A percentile compares a stretch with the other conserved stretches of the same genome.
Conservation (phyloP, 2,888 invertebrate species). For the Scaptomyza cyrtandrae region DNA sequence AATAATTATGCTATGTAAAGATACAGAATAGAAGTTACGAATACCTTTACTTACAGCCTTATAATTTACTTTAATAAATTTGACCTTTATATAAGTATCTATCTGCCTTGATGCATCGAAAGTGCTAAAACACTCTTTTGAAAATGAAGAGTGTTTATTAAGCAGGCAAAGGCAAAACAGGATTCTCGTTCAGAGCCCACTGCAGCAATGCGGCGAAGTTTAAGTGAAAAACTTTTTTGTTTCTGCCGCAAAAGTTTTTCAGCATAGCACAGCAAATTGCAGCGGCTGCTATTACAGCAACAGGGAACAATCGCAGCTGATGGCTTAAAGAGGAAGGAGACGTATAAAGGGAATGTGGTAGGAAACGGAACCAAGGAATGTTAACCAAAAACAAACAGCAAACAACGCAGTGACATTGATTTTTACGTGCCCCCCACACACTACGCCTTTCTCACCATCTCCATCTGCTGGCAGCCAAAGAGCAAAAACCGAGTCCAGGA, state of each 20-base stretch:
- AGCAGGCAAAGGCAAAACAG: slow-evolving; percentile 27
- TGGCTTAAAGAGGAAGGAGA: not conserved
- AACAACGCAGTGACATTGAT: slow-evolving; percentile 78
- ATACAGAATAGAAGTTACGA: not conserved
- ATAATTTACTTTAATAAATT: not conserved
- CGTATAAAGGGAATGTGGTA: slow-evolving; percentile 16
- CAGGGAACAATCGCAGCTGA: slow-evolving; percentile 61
- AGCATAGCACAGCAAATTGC: slow-evolving; percentile 70
- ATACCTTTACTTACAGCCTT: no score
- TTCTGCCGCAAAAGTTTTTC: slow-evolving; percentile 71
- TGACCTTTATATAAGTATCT: no score
- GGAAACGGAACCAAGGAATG: slow-evolving; percentile 72
- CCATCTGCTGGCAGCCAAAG: not conserved
- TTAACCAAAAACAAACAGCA: slow-evolving; percentile 76
- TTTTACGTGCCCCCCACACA: slow-evolving; percentile 57
- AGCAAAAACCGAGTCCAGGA: slow-evolving; percentile 33
- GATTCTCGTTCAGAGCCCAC: slow-evolving; percentile 27
- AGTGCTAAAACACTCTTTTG: not conserved
- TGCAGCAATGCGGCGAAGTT: slow-evolving; percentile 77
- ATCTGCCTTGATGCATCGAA: no score
- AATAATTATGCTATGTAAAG: no score
- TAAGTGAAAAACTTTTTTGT: slow-evolving; percentile 78
- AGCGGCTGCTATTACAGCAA: slow-evolving; percentile 68
- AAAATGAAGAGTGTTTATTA: slow-evolving; percentile 24
- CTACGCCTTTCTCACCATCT: not conserved